Evolutionary conservation across 2,888 invertebrate genomes (phyloP).

Genomic region (Erannis defoliaria): DNA sequence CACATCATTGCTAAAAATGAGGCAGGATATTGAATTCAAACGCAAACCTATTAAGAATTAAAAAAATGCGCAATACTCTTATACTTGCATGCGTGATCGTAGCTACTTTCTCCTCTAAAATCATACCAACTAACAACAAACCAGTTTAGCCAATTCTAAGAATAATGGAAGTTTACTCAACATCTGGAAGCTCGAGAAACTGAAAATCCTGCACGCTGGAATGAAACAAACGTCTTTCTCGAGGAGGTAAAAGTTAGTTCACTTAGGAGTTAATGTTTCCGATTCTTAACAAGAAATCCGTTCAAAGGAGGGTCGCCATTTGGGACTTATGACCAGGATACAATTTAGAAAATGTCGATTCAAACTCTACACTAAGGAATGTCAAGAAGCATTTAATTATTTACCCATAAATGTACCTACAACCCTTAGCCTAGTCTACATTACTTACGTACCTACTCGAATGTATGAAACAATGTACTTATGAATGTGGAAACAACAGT

Average conservation of each 20-base stretch:
- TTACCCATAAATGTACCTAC: too few relatives aligned
- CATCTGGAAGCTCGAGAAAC: constrained; percentile 43
- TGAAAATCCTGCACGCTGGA: constrained; percentile 7
- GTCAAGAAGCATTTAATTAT: not conserved
- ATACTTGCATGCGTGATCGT: not conserved
- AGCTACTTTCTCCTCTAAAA: not conserved
- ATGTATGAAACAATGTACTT: too few relatives aligned
- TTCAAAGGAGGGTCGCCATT: constrained; percentile 7
- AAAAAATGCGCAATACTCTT: too few relatives aligned
- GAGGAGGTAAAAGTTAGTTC: constrained; percentile 42
- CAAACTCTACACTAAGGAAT: not conserved
- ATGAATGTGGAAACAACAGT: too few relatives aligned
- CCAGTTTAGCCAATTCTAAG: constrained; percentile 4
- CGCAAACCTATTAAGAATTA: too few relatives aligned
- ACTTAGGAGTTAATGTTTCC: constrained; percentile 43
- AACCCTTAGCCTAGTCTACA: too few relatives aligned
- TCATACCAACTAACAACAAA: not conserved
- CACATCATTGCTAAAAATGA: too few relatives aligned
- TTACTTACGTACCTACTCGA: too few relatives aligned
- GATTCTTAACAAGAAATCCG: constrained; percentile 39
- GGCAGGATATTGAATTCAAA: too few relatives aligned
- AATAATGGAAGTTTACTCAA: constrained; percentile 17
- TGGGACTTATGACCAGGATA: not conserved
- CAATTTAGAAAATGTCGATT: not conserved
- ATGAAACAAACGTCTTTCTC: constrained; percentile 35